A percentile compares a stretch with the other conserved stretches of the same genome.
phyloP scores from a whole-genome alignment of 2,113 vertebrate genomes.

The Piaya cayana region DNA sequence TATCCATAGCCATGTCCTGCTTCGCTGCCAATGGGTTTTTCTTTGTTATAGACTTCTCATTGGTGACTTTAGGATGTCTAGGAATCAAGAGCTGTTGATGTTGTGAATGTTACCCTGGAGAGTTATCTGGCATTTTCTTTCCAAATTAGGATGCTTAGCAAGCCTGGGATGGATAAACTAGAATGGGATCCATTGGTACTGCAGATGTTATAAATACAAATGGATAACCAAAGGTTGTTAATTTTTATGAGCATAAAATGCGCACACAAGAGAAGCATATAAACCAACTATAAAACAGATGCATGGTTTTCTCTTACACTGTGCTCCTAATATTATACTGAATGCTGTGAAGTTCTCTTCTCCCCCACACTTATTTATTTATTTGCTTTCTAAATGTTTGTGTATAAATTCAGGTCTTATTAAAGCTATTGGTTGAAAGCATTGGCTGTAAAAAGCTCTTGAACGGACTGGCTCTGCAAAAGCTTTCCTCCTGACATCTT shows the following conservation, averaged over 20 bases:
- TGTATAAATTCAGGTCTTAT: constrained; percentile 47
- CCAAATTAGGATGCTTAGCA: constrained; percentile 54
- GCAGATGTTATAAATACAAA: constrained; percentile 70
- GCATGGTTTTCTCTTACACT: constrained; percentile 8
- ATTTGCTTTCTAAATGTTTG: constrained; percentile 34
- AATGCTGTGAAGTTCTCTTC: not conserved
- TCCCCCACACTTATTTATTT: not conserved
- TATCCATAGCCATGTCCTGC: too few relatives aligned
- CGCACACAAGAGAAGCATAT: constrained; percentile 42
- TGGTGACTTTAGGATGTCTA: constrained; percentile 13
- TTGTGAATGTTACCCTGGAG: not conserved
- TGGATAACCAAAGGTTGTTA: constrained; percentile 56
- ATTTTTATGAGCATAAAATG: constrained; percentile 62
- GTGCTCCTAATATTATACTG: not conserved
- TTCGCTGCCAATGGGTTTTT: not conserved
- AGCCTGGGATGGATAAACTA: not conserved
- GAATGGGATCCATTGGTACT: constrained; percentile 46
- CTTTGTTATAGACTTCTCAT: not conserved
- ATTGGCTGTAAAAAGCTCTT: not conserved
- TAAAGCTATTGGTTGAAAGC: constrained; percentile 1
- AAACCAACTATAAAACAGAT: constrained; percentile 53
- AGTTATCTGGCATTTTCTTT: constrained; percentile 47
- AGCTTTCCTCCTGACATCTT: constrained; percentile 15
- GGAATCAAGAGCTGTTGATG: not conserved
- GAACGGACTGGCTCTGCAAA: not conserved